Conservation (phyloP, 2,113 vertebrate species). For the Rhegmatorhina hoffmannsi region DNA sequence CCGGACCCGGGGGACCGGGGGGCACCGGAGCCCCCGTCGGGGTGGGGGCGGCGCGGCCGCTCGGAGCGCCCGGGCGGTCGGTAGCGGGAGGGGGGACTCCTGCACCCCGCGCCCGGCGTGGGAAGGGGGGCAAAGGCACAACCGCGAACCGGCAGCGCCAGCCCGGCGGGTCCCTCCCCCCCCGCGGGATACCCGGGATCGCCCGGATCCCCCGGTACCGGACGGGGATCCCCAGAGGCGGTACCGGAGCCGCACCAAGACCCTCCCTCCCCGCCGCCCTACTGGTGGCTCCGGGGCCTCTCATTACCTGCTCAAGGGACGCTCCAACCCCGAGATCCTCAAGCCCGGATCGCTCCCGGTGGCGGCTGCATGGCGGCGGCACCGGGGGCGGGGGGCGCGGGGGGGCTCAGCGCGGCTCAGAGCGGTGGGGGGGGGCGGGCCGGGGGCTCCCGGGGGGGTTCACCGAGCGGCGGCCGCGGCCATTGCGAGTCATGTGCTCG, state of each 20-base stretch:
- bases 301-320: background rate
- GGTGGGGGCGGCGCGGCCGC: no score
- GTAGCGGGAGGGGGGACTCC: no score
- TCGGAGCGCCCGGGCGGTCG: no score
- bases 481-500: no score
- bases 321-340: background rate
- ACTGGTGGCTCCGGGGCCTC: background rate
- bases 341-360: background rate
- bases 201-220: background rate
- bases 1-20: no score
- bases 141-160: background rate
- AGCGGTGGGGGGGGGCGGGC: no score
- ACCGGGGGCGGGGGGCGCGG: background rate
- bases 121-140: no score
- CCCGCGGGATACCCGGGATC: background rate
- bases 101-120: no score
- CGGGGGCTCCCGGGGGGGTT: background rate
- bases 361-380: slow-evolving; percentile 2
- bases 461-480: no score
- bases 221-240: background rate
- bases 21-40: no score
- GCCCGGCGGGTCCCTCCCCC: no score
- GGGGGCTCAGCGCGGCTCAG: no score
- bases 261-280: background rate
- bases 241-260: background rate